These are phyloP conservation scores for Agrochola litura DNA, from an alignment of 2,888 invertebrate genomes.

Conservation along the genomic window DNA sequence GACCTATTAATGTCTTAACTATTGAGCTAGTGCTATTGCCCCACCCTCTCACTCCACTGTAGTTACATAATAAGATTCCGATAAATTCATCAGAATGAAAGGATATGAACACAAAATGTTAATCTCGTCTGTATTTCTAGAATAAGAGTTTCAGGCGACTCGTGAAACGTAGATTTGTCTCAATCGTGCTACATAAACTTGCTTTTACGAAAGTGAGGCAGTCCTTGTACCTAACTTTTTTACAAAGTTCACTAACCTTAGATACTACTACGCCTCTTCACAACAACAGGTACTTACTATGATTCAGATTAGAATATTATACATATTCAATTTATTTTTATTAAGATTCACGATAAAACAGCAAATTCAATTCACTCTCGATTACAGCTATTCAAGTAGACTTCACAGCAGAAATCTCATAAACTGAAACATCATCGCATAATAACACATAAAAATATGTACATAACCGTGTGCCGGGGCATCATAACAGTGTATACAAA, in stretches of 20 bases:
- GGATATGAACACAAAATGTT: neutral
- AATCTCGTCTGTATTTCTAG: neutral
- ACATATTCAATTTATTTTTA: slow-evolving; percentile 38
- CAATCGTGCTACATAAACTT: neutral
- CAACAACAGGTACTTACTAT: slow-evolving; percentile 26
- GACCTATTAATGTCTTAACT: slow-evolving; percentile 32
- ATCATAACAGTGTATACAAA: slow-evolving; percentile 77
- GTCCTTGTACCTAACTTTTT: slow-evolving; percentile 16
- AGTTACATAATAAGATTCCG: slow-evolving; percentile 10
- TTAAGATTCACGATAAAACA: slow-evolving; percentile 27
- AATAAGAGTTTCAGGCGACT: neutral
- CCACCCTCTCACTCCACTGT: neutral
- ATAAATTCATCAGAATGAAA: slow-evolving; percentile 12
- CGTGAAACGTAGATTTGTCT: neutral
- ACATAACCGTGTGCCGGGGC: slow-evolving; percentile 70
- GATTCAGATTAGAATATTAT: slow-evolving; percentile 38
- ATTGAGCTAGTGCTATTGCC: slow-evolving; percentile 21
- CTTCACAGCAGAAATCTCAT: slow-evolving; percentile 45
- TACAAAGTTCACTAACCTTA: slow-evolving; percentile 28
- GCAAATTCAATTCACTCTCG: slow-evolving; percentile 37
- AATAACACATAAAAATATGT: slow-evolving; percentile 66
- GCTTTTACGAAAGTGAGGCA: slow-evolving; percentile 10
- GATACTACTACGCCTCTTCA: slow-evolving; percentile 18
- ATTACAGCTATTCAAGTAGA: slow-evolving; percentile 33
- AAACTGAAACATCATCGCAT: slow-evolving; percentile 67